Percentiles rank a stretch among this genome's conserved stretches.
Evolutionary conservation across 2,113 vertebrate genomes (phyloP).

Genomic region (Poeciliopsis prolifica): DNA sequence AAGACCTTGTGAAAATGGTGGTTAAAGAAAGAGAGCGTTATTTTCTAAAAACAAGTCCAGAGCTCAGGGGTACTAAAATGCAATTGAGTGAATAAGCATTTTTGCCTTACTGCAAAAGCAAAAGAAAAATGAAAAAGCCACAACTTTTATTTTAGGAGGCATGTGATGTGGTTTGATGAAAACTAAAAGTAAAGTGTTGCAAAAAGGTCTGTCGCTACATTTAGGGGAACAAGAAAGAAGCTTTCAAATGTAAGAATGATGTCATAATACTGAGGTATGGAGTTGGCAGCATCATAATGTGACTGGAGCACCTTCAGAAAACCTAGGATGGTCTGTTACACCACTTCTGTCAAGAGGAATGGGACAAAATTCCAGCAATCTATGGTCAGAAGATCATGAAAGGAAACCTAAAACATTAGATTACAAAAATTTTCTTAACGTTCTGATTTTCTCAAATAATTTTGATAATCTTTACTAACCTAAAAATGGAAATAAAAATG

Average conservation of each 20-base stretch:
- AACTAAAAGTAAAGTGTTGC: neutral
- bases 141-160: neutral
- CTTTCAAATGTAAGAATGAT: neutral
- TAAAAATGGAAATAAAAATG: neutral
- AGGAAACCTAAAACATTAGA: neutral
- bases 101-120: neutral
- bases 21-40: neutral
- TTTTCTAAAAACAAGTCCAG: neutral
- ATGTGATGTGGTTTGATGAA: neutral
- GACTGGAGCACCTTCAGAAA: neutral
- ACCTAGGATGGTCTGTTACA: neutral
- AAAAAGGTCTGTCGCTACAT: neutral
- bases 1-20: neutral
- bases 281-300: neutral
- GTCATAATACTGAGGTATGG: neutral
- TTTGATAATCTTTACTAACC: neutral
- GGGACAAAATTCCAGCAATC: neutral
- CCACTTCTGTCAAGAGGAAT: neutral
- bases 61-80: neutral
- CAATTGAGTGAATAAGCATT: neutral
- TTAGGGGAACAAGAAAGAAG: neutral
- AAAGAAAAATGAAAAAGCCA: neutral
- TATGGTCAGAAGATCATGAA: neutral
- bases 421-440: neutral
- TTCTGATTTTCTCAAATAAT: neutral